Conservation (phyloP, 2,888 invertebrate genomes). For the Stenichneumon culpator region DNA sequence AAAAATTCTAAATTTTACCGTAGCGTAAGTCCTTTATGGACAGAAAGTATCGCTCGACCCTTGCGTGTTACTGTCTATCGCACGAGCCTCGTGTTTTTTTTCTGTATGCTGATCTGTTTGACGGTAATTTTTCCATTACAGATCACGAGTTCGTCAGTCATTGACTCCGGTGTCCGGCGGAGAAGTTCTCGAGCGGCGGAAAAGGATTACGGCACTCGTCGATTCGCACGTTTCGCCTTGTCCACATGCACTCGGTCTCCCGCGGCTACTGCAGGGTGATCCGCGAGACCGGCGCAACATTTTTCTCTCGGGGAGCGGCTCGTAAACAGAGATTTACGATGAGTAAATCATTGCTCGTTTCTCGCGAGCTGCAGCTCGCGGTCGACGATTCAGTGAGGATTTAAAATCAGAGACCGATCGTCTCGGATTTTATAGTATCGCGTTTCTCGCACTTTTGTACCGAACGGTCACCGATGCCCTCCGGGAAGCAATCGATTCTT, state of each 20-base stretch:
- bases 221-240: neutral
- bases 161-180: constrained; percentile 12
- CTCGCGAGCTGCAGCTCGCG: neutral
- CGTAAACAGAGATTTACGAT: constrained; percentile 75
- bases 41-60: no score
- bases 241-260: neutral
- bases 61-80: no score
- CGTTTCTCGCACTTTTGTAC: neutral
- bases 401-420: constrained; percentile 72
- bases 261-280: neutral
- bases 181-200: neutral
- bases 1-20: no score
- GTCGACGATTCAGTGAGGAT: constrained; percentile 3
- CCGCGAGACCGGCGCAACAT: neutral
- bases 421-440: neutral
- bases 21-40: no score
- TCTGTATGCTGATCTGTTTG: neutral
- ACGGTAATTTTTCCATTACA: neutral
- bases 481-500: neutral
- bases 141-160: constrained; percentile 14
- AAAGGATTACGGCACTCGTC: neutral
- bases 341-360: constrained; percentile 73
- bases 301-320: constrained; percentile 33
- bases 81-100: no score
- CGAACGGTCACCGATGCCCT: neutral